Evolutionary conservation across 2,113 vertebrate species (phyloP), one percentile per base, ranked within the genome.

Genomic region (Notechis scutatus): DNA sequence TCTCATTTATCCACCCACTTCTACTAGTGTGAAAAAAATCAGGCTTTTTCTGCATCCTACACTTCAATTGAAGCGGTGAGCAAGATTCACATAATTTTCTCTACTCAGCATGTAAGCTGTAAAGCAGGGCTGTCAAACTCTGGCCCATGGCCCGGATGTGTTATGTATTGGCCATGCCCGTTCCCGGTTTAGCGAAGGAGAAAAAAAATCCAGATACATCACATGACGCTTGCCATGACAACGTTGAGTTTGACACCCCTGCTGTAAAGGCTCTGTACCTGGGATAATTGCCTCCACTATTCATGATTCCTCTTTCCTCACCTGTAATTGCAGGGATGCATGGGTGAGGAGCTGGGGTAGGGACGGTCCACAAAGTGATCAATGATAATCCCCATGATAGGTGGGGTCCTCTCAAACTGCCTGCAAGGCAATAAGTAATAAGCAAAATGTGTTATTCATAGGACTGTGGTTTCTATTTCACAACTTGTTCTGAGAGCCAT

Each of bases 371-470:
- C 98, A 95, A 99, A 99, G 97, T 99, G 99, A 97, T 99, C 99
- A 96, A 99, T 99, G 93, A 99, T 99, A 97, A 99, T 99, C 88
- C 99, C 99, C 99, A 99, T 99, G 97, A 99, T 99, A 69, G 99
- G 99, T 95, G 98, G 98, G 12, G 98, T 98, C 96, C 98, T 98
- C 97, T 99, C 99, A 98, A 99, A 99, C 96, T 99, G 99, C 96
- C 99, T 99, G 98, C 93, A 97, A 97, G 93, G 96, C 95, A 98
- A 97, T 93, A 98, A 98, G 96, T 95, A 98, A 97, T 93, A 98
- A 98, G 96, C 95, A 98, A 93, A 98, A 56, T 94, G 61, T 42
- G 89, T 93, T 96, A 97, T 93, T 97, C 93, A 93, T 95, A 93
- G 96, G 92, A 92, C 88, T 94, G 85, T 86, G 93, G 95, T 92